Evolutionary conservation across 2,888 invertebrate genomes (phyloP).

Genomic region (Acrobasis suavella): DNA sequence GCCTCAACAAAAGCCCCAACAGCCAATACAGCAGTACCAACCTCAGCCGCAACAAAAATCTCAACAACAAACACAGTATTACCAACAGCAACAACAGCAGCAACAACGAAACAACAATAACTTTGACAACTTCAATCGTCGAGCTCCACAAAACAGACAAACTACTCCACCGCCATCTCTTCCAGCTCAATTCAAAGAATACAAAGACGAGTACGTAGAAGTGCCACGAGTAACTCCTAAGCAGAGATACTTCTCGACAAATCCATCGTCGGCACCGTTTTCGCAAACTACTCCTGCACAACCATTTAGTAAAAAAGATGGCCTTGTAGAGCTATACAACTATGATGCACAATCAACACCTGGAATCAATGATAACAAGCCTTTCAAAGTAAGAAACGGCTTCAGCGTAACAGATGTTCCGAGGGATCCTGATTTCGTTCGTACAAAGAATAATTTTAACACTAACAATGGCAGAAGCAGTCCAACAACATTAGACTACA

Average conservation of each 20-base stretch:
- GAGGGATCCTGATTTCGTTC: constrained; percentile 55
- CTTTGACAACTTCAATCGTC: constrained; percentile 46
- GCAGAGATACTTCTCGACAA: constrained; percentile 54
- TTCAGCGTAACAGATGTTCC: constrained; percentile 61
- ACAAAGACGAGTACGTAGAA: constrained; percentile 74
- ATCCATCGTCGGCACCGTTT: constrained; percentile 54
- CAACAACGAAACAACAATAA: constrained; percentile 28
- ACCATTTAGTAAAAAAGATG: constrained; percentile 67
- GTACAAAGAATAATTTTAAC: constrained; percentile 50
- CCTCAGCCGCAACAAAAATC: constrained; percentile 16
- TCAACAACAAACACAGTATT: constrained; percentile 22
- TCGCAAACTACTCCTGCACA: constrained; percentile 48
- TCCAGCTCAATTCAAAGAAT: constrained; percentile 66
- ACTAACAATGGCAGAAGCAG: constrained; percentile 42
- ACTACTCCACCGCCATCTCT: constrained; percentile 51
- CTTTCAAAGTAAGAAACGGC: constrained; percentile 65
- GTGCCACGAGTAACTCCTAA: constrained; percentile 72
- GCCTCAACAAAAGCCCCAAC: constrained; percentile 14
- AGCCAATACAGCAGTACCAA: constrained; percentile 24
- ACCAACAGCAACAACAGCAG: constrained; percentile 35
- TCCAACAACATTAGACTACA: constrained; percentile 53
- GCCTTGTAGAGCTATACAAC: constrained; percentile 70
- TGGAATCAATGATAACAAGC: constrained; percentile 56
- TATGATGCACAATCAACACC: constrained; percentile 72
- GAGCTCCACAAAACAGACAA: constrained; percentile 48